Evolutionary conservation across 2,888 invertebrate genomes (phyloP).

Genomic region (Tineola bisselliella): DNA sequence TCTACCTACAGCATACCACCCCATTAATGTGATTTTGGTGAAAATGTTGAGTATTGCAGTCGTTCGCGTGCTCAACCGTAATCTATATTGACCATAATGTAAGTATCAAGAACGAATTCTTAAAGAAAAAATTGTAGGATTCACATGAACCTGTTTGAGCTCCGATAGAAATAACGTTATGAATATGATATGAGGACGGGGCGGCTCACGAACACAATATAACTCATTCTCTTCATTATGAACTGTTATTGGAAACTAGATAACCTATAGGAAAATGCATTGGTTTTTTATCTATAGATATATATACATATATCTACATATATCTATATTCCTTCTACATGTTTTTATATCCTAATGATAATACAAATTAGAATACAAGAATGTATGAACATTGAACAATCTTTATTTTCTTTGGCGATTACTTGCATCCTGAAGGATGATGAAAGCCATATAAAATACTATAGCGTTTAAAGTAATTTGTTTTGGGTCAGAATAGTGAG

Average conservation of each 20-base stretch:
- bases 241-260: constrained; percentile 46
- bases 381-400: no score
- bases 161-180: constrained; percentile 39
- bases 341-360: no score
- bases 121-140: background rate
- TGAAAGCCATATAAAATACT: no score
- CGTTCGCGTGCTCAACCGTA: constrained; percentile 1
- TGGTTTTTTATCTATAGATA: constrained; percentile 13
- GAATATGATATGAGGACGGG: constrained; percentile 41
- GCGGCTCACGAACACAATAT: constrained; percentile 28
- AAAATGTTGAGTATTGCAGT: background rate
- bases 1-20: background rate
- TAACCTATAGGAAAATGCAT: constrained; percentile 34
- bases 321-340: constrained; percentile 17
- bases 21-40: background rate
- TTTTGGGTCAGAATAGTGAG: no score
- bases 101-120: constrained; percentile 3
- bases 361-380: no score
- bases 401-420: background rate
- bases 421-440: no score
- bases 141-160: constrained; percentile 12
- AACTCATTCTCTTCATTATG: constrained; percentile 41
- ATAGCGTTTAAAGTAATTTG: no score
- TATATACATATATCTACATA: no score
- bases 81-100: background rate